Base-by-base conservation (phyloP, 2,888 invertebrate genomes). In the Crematogaster levior region DNA sequence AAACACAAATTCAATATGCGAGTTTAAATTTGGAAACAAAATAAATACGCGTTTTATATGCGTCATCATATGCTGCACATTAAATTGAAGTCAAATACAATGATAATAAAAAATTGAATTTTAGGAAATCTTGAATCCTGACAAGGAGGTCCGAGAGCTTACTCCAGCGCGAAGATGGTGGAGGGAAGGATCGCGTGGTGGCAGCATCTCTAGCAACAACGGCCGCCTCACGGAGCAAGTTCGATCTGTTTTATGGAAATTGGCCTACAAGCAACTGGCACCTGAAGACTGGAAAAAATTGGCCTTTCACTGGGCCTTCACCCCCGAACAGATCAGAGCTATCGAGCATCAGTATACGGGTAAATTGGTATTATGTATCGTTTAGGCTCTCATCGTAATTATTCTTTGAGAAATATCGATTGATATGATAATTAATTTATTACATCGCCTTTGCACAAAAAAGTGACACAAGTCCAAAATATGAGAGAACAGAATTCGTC, bases 331-430 rank as follows among this genome's bases (percentile, higher is more conserved):
- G 91, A 96, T 97, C 83, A 95, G 95, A 87, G 96, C 97, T 24
- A 96, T 97, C 85, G 97, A 97, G 92, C 97, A 97, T 91, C 97
- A 97, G 91, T 96, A 97, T 91, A 96, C 96, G 86, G 97, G 97
- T 96, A 92, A 90, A 86, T 88, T 60, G 51, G 18, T 40, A 21
- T 68, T 43, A 21, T 40, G 4, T 60, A 34, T 74, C 2, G 37
- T 12, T 58, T 21, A 18, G 9, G 0, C 5, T 74, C 34, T 61
- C 10, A 18, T 46, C 6, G n/a, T 40, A 53, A 72, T 37, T 68
- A 24, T 70, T 70, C 10, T 37, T 10, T 21, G 10, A 53, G 21
- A 37, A 53, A 40, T n/a, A 37, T 56, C 4, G 2, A 18, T 46
- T 18, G 18, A 46, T 18, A n/a, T n/a, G n/a, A 18, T 6, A 53